These are phyloP conservation scores for Sepioteuthis lessoniana DNA, from an alignment of 2,888 invertebrate species.

Conservation along the genomic window DNA sequence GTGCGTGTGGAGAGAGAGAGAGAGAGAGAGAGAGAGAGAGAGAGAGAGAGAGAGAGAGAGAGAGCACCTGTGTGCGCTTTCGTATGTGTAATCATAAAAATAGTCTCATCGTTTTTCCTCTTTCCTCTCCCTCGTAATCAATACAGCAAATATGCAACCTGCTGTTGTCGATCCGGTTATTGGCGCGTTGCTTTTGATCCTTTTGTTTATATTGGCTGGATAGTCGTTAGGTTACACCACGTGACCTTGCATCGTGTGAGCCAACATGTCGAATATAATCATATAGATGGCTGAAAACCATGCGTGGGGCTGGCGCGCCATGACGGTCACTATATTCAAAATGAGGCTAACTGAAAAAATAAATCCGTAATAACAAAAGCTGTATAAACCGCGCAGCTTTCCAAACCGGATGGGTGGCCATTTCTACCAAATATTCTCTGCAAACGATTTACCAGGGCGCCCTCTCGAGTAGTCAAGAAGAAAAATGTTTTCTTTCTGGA, in stretches of 20 bases:
- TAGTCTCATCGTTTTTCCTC: background rate
- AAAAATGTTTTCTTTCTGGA: background rate
- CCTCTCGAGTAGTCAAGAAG: background rate
- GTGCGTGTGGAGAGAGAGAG: background rate
- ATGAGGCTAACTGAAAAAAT: background rate
- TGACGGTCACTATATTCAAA: background rate
- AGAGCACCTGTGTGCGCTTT: too few species aligned
- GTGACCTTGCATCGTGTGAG: background rate
- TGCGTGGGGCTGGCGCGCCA: background rate
- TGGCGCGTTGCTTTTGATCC: background rate
- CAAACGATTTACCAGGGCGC: background rate
- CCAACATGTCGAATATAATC: background rate
- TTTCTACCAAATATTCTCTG: background rate
- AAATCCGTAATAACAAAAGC: background rate
- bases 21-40: too few species aligned
- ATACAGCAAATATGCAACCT: background rate
- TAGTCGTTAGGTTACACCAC: background rate
- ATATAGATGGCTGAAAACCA: background rate
- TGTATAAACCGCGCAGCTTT: background rate
- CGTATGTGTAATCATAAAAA: background rate
- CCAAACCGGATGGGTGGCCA: background rate
- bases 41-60: too few species aligned
- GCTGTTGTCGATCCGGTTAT: background rate
- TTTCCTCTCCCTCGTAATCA: background rate
- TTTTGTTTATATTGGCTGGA: background rate